Evolutionary conservation across 2,797 vertebrate genomes (phyloP).

Genomic region (Macroramphosus scolopax): DNA sequence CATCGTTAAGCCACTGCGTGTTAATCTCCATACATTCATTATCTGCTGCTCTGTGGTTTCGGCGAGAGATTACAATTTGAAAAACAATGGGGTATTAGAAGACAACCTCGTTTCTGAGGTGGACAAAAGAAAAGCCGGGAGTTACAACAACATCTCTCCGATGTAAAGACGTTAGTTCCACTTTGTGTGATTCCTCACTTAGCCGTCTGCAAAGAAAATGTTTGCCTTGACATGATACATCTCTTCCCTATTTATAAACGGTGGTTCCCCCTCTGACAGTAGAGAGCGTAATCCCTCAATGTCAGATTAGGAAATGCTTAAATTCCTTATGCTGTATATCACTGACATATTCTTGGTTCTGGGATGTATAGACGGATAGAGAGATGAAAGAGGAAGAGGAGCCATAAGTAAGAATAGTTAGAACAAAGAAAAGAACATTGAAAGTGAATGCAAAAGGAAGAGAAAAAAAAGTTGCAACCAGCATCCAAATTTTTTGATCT

Average conservation of each 20-base stretch:
- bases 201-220: constrained; percentile 12
- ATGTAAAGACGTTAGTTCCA: constrained; percentile 15
- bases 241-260: constrained; percentile 47
- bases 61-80: constrained; percentile 53
- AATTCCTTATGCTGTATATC: constrained; percentile 43
- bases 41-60: constrained; percentile 39
- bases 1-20: constrained; percentile 15
- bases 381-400: neutral
- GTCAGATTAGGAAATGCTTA: constrained; percentile 52
- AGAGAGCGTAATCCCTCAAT: constrained; percentile 47
- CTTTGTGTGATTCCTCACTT: constrained; percentile 16
- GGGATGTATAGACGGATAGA: constrained; percentile 11
- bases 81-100: constrained; percentile 55
- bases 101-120: constrained; percentile 25
- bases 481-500: constrained; percentile 18
- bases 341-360: constrained; percentile 32
- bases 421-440: no score
- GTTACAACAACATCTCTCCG: constrained; percentile 18
- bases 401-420: no score
- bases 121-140: constrained; percentile 38
- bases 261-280: constrained; percentile 4
- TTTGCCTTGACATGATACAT: constrained; percentile 37
- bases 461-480: neutral
- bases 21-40: constrained; percentile 56
- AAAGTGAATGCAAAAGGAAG: neutral